These are phyloP conservation scores for Aelia acuminata DNA, from an alignment of 2,888 invertebrate species.

Conservation along the genomic window DNA sequence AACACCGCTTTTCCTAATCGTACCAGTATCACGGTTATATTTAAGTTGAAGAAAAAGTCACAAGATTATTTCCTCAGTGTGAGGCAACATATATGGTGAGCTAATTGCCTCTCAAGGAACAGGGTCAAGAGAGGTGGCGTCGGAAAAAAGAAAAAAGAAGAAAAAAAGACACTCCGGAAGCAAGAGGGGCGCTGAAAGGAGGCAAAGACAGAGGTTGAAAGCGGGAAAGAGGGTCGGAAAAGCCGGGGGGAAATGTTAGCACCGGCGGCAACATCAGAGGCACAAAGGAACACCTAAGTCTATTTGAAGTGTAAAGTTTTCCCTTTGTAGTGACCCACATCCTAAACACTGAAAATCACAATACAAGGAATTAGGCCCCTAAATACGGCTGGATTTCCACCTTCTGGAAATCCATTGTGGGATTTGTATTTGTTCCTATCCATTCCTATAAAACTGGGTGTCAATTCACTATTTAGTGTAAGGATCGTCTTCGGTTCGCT, in stretches of 20 bases:
- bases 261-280: neutral
- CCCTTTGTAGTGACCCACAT: constrained; percentile 23
- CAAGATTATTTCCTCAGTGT: neutral
- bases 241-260: neutral
- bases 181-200: constrained; percentile 11
- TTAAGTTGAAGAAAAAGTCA: neutral
- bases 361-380: constrained; percentile 1
- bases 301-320: constrained; percentile 14
- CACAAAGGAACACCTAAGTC: constrained; percentile 1
- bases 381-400: neutral
- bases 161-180: constrained; percentile 27
- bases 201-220: constrained; percentile 4
- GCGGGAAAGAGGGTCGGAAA: neutral
- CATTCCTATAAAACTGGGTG: neutral
- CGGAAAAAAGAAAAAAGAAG: neutral
- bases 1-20: too few relatives aligned
- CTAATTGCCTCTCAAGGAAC: constrained; percentile 16
- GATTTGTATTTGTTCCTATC: neutral
- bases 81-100: neutral
- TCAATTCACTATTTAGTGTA: neutral
- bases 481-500: neutral
- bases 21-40: too few relatives aligned
- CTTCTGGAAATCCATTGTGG: neutral
- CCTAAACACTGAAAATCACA: constrained; percentile 28
- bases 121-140: neutral